A percentile compares a stretch with the other conserved stretches of the same genome.
Conservation (phyloP, 2,888 invertebrate genomes). For the Troilus luridus region DNA sequence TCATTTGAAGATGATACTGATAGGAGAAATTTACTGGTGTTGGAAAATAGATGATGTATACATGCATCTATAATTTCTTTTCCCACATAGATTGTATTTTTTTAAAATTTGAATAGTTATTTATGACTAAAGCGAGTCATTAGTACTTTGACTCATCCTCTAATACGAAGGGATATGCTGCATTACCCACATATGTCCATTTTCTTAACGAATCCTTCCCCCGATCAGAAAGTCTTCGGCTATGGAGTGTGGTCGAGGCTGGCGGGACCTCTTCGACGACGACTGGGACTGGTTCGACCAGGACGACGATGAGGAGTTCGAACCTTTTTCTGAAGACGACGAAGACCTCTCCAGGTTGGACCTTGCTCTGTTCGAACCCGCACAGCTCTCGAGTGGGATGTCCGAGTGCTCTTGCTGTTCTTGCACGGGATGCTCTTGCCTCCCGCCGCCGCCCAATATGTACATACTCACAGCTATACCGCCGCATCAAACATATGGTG, state of each 20-base stretch:
- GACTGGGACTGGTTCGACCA: constrained; percentile 67
- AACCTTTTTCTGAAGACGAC: constrained; percentile 72
- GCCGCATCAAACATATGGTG: constrained; percentile 33
- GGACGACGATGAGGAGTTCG: constrained; percentile 73
- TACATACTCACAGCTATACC: constrained; percentile 61
- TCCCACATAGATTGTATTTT: background rate
- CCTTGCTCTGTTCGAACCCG: constrained; percentile 69
- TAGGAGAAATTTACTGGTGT: background rate
- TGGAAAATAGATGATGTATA: background rate
- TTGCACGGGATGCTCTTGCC: constrained; percentile 51
- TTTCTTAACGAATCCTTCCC: background rate
- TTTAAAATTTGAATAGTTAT: background rate
- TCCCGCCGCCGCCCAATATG: constrained; percentile 65
- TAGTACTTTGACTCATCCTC: background rate
- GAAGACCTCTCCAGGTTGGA: constrained; percentile 61
- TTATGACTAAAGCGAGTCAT: background rate
- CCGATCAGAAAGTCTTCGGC: constrained; percentile 66
- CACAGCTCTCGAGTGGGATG: constrained; percentile 64
- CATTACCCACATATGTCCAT: background rate
- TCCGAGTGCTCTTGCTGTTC: constrained; percentile 56
- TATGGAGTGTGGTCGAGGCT: constrained; percentile 66
- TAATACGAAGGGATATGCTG: background rate
- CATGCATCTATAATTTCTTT: background rate
- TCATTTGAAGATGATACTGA: background rate
- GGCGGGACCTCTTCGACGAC: constrained; percentile 69